Conservation (phyloP, 2,888 invertebrate species). For the Callyntrura sp. region DNA sequence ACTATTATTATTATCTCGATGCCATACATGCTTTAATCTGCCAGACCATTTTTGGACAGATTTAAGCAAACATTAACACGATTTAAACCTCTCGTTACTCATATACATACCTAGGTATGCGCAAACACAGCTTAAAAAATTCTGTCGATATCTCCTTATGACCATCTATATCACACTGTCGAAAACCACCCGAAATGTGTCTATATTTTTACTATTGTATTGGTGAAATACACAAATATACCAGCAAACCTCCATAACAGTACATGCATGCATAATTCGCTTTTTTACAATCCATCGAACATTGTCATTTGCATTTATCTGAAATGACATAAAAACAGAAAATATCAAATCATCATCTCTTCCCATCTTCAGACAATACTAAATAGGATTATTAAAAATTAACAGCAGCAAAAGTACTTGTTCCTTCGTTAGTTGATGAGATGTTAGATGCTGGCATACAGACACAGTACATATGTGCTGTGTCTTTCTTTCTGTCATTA, state of each 20-base stretch:
- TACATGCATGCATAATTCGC: neutral
- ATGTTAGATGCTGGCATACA: slow-evolving; percentile 30
- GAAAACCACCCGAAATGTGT: no score
- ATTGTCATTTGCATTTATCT: neutral
- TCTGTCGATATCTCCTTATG: no score
- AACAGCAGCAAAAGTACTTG: slow-evolving; percentile 4
- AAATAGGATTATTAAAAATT: slow-evolving; percentile 57
- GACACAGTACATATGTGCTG: neutral
- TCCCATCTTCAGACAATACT: slow-evolving; percentile 9
- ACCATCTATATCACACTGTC: no score
- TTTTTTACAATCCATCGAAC: neutral
- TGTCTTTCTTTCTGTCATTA: slow-evolving; percentile 27
- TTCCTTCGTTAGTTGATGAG: slow-evolving; percentile 1
- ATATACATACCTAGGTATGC: neutral
- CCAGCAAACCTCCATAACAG: neutral
- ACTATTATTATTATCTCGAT: slow-evolving; percentile 60
- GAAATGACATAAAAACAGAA: neutral
- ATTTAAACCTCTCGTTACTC: slow-evolving; percentile 12
- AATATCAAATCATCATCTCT: slow-evolving; percentile 37
- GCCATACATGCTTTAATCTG: slow-evolving; percentile 52
- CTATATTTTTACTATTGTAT: neutral
- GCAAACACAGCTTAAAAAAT: no score
- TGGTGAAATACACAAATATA: neutral
- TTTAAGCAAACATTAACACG: slow-evolving; percentile 28
- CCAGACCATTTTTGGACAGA: slow-evolving; percentile 77